Evolutionary conservation across 2,113 vertebrate species (phyloP).

Genomic region (Podilymbus podiceps): DNA sequence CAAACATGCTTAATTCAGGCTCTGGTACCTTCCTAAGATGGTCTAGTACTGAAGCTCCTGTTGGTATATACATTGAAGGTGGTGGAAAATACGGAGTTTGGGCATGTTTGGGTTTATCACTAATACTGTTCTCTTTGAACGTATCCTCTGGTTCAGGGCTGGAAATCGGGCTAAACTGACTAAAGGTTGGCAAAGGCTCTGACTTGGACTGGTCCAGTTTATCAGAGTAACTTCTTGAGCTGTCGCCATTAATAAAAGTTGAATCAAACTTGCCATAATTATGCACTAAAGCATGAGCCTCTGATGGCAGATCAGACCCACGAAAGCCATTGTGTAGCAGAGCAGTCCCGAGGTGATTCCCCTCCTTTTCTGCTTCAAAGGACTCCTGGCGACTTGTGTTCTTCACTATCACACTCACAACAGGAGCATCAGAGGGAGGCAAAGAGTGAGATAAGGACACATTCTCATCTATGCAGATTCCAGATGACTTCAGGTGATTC

Average conservation of each 20-base stretch:
- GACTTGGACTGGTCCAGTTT: conserved; percentile 79
- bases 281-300: conserved; percentile 69
- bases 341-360: conserved; percentile 71
- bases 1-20: conserved; percentile 81
- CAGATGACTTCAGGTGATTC: conserved; percentile 83
- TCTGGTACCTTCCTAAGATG: conserved; percentile 75
- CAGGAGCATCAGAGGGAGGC: conserved; percentile 80
- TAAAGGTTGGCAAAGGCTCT: conserved; percentile 81
- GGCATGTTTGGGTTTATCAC: conserved; percentile 74
- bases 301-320: conserved; percentile 70
- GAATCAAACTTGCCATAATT: conserved; percentile 84
- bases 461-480: conserved; percentile 84
- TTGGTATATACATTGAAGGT: conserved; percentile 72
- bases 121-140: conserved; percentile 74
- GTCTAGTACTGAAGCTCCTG: conserved; percentile 76
- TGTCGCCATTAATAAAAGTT: conserved; percentile 86
- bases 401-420: conserved; percentile 95
- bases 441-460: conserved; percentile 76
- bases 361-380: conserved; percentile 82
- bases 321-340: conserved; percentile 88
- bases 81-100: conserved; percentile 80
- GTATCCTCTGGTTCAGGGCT: conserved; percentile 87
- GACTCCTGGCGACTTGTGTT: conserved; percentile 92
- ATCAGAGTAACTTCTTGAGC: conserved; percentile 73
- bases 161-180: conserved; percentile 90